Evolutionary conservation across 1,140 invertebrate genomes (phyloP).

Genomic region (Zaprionus davidi): DNA sequence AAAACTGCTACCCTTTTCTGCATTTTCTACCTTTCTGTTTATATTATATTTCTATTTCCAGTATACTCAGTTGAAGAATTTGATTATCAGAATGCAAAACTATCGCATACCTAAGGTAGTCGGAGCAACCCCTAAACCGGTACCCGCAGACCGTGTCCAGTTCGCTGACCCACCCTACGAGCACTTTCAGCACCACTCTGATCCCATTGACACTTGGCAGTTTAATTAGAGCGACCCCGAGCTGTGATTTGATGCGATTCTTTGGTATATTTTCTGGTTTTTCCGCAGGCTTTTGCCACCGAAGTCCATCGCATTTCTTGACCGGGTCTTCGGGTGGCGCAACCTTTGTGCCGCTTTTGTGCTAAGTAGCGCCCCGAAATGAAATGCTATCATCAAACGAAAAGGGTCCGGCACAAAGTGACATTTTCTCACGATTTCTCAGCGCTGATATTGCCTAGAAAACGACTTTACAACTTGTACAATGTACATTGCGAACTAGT

Average conservation of each 20-base stretch:
- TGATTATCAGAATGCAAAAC: background rate
- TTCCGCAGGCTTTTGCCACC: conserved; percentile 41
- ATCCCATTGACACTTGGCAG: conserved; percentile 71
- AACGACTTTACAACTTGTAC: background rate
- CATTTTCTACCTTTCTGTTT: background rate
- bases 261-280: conserved; percentile 56
- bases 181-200: background rate
- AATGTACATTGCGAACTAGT: conserved; percentile 57
- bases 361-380: conserved; percentile 46
- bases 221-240: conserved; percentile 81
- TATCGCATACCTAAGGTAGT: background rate
- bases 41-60: background rate
- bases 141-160: conserved; percentile 38
- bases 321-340: conserved; percentile 63
- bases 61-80: background rate
- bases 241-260: conserved; percentile 63
- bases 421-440: conserved; percentile 79
- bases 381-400: conserved; percentile 21
- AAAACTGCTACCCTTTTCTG: background rate
- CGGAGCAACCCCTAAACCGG: conserved; percentile 13
- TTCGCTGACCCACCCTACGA: conserved; percentile 35
- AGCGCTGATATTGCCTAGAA: conserved; percentile 52
- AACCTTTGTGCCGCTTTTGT: conserved; percentile 73
- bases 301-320: conserved; percentile 55
- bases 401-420: conserved; percentile 38